These are phyloP conservation scores for Labroides dimidiatus DNA, from an alignment of 2,797 vertebrate species.

Conservation along the genomic window DNA sequence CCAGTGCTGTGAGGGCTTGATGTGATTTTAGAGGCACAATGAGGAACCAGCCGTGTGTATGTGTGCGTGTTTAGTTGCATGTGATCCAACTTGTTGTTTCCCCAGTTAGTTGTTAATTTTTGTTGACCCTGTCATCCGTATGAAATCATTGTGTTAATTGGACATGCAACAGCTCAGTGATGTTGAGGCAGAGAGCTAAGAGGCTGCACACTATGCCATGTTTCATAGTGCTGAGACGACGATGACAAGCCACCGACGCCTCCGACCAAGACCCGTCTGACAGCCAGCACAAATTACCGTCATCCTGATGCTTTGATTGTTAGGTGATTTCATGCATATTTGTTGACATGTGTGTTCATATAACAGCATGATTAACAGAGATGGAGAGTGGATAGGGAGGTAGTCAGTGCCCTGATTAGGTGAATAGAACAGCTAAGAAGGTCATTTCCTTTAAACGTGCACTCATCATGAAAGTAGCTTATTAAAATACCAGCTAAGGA, in stretches of 20 bases:
- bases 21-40: neutral
- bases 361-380: neutral
- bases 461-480: neutral
- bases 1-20: neutral
- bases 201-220: slow-evolving; percentile 27
- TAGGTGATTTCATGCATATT: slow-evolving; percentile 4
- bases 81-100: neutral
- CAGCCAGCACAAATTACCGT: slow-evolving; percentile 42
- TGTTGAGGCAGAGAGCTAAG: slow-evolving; percentile 23
- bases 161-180: slow-evolving; percentile 33
- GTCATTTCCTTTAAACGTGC: neutral
- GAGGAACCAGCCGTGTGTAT: too few relatives aligned
- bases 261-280: slow-evolving; percentile 47
- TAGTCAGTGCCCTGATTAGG: neutral
- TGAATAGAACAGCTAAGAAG: neutral
- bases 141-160: slow-evolving; percentile 61
- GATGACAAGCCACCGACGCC: slow-evolving; percentile 40
- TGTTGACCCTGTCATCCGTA: slow-evolving; percentile 35
- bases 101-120: slow-evolving; percentile 20
- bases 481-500: neutral
- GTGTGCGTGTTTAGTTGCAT: neutral
- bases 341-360: neutral
- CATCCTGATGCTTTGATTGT: slow-evolving; percentile 16
- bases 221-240: slow-evolving; percentile 39
- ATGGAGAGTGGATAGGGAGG: neutral